These are phyloP conservation scores for Osmerus mordax DNA, from an alignment of 2,113 vertebrate species.

Conservation along the genomic window DNA sequence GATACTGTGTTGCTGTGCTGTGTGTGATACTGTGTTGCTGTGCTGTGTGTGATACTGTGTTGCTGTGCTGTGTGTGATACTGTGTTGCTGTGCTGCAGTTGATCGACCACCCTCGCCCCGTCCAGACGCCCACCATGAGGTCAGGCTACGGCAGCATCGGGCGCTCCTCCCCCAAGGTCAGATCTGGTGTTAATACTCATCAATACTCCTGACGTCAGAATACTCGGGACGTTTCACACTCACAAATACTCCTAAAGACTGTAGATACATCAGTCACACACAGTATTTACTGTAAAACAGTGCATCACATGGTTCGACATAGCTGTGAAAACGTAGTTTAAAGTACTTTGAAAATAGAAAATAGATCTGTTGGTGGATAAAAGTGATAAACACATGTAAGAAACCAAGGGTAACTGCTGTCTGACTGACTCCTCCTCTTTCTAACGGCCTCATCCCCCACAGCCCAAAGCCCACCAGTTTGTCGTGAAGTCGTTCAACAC, in stretches of 20 bases:
- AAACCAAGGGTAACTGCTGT: neutral
- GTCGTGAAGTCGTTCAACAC: constrained; percentile 91
- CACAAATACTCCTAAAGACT: too few species aligned
- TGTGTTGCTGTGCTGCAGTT: constrained; percentile 65
- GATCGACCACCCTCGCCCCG: constrained; percentile 78
- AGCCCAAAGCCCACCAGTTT: constrained; percentile 98
- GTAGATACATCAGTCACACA: too few species aligned
- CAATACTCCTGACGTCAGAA: too few species aligned
- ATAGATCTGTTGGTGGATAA: neutral
- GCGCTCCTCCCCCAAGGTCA: constrained; percentile 83
- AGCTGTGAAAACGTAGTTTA: too few species aligned
- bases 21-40: too few species aligned
- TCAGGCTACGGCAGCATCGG: constrained; percentile 83
- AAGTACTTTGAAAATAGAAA: too few species aligned
- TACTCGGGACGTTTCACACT: too few species aligned
- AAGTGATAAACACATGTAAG: neutral
- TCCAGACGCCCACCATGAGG: constrained; percentile 88
- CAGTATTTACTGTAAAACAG: too few species aligned
- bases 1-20: too few species aligned
- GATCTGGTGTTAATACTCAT: neutral
- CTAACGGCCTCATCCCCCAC: constrained; percentile 19
- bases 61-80: neutral
- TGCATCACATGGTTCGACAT: too few species aligned
- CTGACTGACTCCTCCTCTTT: neutral
- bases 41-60: too few species aligned